phyloP scores from a whole-genome alignment of 2,888 invertebrate genomes.

The Cheilosia urbana region DNA sequence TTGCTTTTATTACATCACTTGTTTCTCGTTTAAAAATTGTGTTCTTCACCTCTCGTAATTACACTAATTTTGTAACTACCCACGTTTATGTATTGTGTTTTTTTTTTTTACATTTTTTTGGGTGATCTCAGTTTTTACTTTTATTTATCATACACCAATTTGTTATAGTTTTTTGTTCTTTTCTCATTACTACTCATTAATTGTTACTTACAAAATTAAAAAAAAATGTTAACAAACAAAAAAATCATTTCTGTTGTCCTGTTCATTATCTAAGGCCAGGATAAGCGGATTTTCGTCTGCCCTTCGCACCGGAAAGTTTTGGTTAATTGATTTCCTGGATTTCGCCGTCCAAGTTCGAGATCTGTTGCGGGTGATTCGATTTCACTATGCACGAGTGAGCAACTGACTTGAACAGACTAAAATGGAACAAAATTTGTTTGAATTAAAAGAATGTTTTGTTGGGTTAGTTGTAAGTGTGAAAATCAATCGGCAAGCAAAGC shows the following conservation, averaged over 20 bases:
- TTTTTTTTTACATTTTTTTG: slow-evolving; percentile 59
- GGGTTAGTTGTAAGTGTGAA: too few relatives aligned
- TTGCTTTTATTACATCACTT: slow-evolving; percentile 46
- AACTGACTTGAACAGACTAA: slow-evolving; percentile 96
- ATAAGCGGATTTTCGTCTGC: slow-evolving; percentile 48
- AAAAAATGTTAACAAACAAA: slow-evolving; percentile 66
- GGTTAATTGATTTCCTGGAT: slow-evolving; percentile 82
- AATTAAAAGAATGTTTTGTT: background rate
- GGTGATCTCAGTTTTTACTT: slow-evolving; percentile 49
- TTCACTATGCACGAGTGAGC: slow-evolving; percentile 98
- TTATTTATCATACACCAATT: slow-evolving; percentile 75
- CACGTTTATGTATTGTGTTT: slow-evolving; percentile 28
- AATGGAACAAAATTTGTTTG: background rate
- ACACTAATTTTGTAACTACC: slow-evolving; percentile 67
- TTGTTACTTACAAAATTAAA: slow-evolving; percentile 76
- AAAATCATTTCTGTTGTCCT: slow-evolving; percentile 60
- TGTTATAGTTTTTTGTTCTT: slow-evolving; percentile 47
- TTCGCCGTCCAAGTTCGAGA: slow-evolving; percentile 82
- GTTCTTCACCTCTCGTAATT: slow-evolving; percentile 53
- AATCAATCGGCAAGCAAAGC: too few relatives aligned
- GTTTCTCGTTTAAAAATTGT: slow-evolving; percentile 52
- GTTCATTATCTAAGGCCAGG: slow-evolving; percentile 62
- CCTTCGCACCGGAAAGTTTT: slow-evolving; percentile 36
- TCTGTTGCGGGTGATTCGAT: slow-evolving; percentile 85
- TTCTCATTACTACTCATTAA: slow-evolving; percentile 54